A percentile compares a stretch with the other conserved stretches of the same genome.
These are phyloP conservation scores for Amphibalanus amphitrite DNA, from an alignment of 1,140 invertebrate genomes.

Conservation along the genomic window DNA sequence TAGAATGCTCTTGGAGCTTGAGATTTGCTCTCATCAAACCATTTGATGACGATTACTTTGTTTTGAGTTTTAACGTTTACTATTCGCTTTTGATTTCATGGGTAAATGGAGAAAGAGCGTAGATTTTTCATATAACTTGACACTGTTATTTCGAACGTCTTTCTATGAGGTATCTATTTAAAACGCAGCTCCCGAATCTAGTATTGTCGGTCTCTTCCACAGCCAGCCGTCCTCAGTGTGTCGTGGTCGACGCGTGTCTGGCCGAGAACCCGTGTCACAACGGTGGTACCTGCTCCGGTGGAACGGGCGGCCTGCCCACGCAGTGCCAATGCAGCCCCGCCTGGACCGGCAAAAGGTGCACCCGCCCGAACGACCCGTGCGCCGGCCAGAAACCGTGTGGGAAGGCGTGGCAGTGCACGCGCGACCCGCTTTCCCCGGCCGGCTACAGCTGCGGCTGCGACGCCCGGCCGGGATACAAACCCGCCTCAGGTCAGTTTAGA, in stretches of 20 bases:
- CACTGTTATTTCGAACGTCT: too few species aligned
- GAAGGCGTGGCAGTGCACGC: neutral
- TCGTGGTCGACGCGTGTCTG: slow-evolving; percentile 26
- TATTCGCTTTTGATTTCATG: too few species aligned
- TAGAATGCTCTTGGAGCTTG: too few species aligned
- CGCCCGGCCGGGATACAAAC: neutral
- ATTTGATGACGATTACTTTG: too few species aligned
- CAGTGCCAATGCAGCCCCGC: neutral
- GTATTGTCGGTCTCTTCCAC: too few species aligned
- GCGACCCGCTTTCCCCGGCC: neutral
- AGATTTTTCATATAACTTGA: too few species aligned
- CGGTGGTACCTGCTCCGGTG: slow-evolving; percentile 53
- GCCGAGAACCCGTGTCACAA: slow-evolving; percentile 57
- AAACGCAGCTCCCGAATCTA: too few species aligned
- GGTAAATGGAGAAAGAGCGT: too few species aligned
- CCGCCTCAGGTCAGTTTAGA: neutral
- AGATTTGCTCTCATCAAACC: too few species aligned
- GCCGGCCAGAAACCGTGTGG: neutral
- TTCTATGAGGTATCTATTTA: too few species aligned
- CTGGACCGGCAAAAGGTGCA: neutral
- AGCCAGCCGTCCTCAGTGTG: neutral
- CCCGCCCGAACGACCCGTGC: neutral
- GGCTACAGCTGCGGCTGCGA: slow-evolving; percentile 3
- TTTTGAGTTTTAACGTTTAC: too few species aligned
- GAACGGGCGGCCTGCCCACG: slow-evolving; percentile 16